A percentile compares a stretch with the other conserved stretches of the same genome.
phyloP scores from a whole-genome alignment of 2,797 vertebrate genomes.

The Meda fulgida region DNA sequence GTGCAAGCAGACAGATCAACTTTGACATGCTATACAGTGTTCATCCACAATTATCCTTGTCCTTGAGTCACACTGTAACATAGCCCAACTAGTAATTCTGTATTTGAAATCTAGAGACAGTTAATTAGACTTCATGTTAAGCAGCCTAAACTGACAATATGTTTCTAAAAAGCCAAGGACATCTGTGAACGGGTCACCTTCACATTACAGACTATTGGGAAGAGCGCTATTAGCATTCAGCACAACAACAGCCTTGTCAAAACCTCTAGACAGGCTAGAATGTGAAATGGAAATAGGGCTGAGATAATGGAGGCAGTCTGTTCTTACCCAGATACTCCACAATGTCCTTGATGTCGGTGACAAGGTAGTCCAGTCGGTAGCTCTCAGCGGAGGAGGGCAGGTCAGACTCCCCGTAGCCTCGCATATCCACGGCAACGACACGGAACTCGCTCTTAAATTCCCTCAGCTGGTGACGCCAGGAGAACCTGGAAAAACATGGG shows the following conservation, averaged over 20 bases:
- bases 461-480: slow-evolving; percentile 95
- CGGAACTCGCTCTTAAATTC: slow-evolving; percentile 99
- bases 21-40: slow-evolving; percentile 42
- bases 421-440: slow-evolving; percentile 95
- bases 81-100: slow-evolving; percentile 2
- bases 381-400: slow-evolving; percentile 85
- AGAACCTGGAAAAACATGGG: slow-evolving; percentile 84
- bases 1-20: slow-evolving; percentile 30
- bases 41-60: neutral
- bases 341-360: slow-evolving; percentile 95
- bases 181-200: slow-evolving; percentile 26
- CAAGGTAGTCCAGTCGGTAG: slow-evolving; percentile 90
- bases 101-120: slow-evolving; percentile 18
- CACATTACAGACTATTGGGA: slow-evolving; percentile 25
- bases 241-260: slow-evolving; percentile 26
- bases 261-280: slow-evolving; percentile 27
- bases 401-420: slow-evolving; percentile 97
- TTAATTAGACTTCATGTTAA: slow-evolving; percentile 2
- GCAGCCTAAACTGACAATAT: neutral
- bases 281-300: slow-evolving; percentile 33
- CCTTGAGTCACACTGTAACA: neutral
- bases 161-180: slow-evolving; percentile 36
- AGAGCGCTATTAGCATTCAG: slow-evolving; percentile 43
- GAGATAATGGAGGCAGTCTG: slow-evolving; percentile 18
- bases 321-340: slow-evolving; percentile 93